Percentiles rank a stretch among this genome's conserved stretches.
Conservation (phyloP, 2,113 vertebrate species). For the Fulmarus glacialis region DNA sequence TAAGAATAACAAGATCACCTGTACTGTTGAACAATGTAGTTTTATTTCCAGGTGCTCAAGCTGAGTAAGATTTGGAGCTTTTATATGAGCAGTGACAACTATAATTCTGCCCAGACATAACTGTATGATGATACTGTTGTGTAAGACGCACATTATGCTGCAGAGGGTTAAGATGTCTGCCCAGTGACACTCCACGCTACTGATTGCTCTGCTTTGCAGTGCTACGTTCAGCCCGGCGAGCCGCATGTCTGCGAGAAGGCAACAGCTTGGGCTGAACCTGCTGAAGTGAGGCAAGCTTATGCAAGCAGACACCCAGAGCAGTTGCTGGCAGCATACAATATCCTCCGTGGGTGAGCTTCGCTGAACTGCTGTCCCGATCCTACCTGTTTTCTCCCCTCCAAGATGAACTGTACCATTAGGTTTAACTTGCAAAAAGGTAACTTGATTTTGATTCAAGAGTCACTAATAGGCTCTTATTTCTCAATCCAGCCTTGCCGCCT, state of each 20-base stretch:
- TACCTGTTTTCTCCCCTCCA: background rate
- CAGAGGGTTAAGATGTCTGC: background rate
- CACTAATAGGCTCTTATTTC: background rate
- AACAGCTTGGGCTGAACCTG: background rate
- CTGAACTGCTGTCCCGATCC: background rate
- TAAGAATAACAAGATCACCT: background rate
- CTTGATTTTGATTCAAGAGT: background rate
- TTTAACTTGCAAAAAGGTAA: background rate
- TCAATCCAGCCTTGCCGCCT: background rate
- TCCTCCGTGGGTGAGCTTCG: rapidly evolving
- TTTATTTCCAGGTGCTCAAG: background rate
- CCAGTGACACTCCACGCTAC: background rate
- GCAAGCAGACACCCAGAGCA: background rate
- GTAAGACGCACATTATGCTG: background rate
- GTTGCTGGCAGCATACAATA: background rate
- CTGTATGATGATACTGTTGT: rapidly evolving
- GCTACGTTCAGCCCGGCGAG: background rate
- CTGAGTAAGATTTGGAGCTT: background rate
- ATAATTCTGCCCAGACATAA: background rate
- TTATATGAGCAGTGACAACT: background rate
- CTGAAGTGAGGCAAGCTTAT: rapidly evolving
- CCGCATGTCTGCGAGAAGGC: background rate
- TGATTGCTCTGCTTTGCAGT: background rate
- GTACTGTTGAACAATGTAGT: background rate
- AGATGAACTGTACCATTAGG: background rate